Evolutionary conservation across 2,888 invertebrate species (phyloP), one percentile per base, ranked within the genome.

Genomic region (Onthophagus sagittarius): DNA sequence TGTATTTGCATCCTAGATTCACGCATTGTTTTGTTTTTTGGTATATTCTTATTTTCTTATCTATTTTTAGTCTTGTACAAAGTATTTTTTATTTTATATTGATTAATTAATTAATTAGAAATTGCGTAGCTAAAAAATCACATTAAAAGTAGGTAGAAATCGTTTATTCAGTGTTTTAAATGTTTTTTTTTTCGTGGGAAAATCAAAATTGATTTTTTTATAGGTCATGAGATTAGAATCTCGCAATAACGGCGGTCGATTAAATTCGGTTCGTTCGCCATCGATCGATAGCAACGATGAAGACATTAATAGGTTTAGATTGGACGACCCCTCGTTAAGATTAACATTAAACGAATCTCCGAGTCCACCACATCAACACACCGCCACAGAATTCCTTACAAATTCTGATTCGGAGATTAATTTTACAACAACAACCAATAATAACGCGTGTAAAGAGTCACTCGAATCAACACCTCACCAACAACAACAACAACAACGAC

Each of bases 161-260:
- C 23, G 23, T 23, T 23, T 23, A 23, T 23, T 23, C 23, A 23
- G 3, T 23, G 23, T 23, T 23, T 23, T 23, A 23, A 23, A 23
- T 2, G 23, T 23, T 23, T 13, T 64, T 64, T 15, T 3, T 14
- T n/a, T 31, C 9, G 7, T 15, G 15, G 23, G n/a, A 67, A 15
- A 15, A 67, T 67, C n/a, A 31, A 67, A 67, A 31, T n/a, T 2
- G 1, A 23, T 23, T 23, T 23, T n/a, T 67, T 78, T 75, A 76
- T 84, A 93, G 93, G 90, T 93, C 88, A 89, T 92, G 90, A 91
- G 92, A 85, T 85, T 93, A 85, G 92, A 92, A 82, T 89, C 89
- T 75, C 89, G 87, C 80, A 88, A 87, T 83, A 88, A 87, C 86
- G 90, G 87, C 76, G 79, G 79, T 31, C 82, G 83, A 65, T 77